Conservation (phyloP, 37 sponge, comb jelly and placozoan species). For the Aphrocallistes beatrix region DNA sequence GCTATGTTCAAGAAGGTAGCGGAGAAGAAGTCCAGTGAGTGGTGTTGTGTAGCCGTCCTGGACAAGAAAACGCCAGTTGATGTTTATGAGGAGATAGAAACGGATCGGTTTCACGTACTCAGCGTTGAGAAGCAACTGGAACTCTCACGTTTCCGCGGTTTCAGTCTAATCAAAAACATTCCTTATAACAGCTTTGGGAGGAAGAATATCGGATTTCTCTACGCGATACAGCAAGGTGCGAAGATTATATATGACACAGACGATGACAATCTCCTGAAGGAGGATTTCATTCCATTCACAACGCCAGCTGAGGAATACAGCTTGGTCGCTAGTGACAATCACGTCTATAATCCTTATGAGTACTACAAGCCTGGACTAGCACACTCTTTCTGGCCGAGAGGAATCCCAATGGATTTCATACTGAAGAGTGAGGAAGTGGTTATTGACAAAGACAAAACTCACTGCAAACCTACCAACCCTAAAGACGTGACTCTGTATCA, state of each 20-base stretch:
- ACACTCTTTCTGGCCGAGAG: slow-evolving; percentile 40
- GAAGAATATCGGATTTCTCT: slow-evolving; percentile 52
- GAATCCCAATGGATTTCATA: slow-evolving; percentile 36
- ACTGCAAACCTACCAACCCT: neutral
- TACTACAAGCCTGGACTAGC: slow-evolving; percentile 17
- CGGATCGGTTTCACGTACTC: slow-evolving; percentile 26
- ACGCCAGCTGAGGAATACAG: neutral
- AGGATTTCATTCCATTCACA: neutral
- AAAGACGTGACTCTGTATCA: slow-evolving; percentile 29
- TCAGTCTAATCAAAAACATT: slow-evolving; percentile 19
- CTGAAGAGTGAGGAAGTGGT: neutral
- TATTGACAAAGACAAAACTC: neutral
- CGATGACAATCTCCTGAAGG: slow-evolving; percentile 47
- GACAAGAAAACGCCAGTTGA: slow-evolving; percentile 31
- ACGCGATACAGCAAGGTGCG: slow-evolving; percentile 42
- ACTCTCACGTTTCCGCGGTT: neutral
- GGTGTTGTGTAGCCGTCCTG: slow-evolving; percentile 41
- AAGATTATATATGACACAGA: slow-evolving; percentile 46
- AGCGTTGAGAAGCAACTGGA: slow-evolving; percentile 20
- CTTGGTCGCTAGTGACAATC: neutral
- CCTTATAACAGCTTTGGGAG: slow-evolving; percentile 43
- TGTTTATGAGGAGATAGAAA: slow-evolving; percentile 23
- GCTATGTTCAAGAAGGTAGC: slow-evolving; percentile 20
- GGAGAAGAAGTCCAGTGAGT: slow-evolving; percentile 8
- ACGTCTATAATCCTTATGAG: slow-evolving; percentile 42